A percentile compares a stretch with the other conserved stretches of the same genome.
These are phyloP conservation scores for Eristalis intricaria DNA, from an alignment of 2,888 invertebrate genomes.

Conservation along the genomic window DNA sequence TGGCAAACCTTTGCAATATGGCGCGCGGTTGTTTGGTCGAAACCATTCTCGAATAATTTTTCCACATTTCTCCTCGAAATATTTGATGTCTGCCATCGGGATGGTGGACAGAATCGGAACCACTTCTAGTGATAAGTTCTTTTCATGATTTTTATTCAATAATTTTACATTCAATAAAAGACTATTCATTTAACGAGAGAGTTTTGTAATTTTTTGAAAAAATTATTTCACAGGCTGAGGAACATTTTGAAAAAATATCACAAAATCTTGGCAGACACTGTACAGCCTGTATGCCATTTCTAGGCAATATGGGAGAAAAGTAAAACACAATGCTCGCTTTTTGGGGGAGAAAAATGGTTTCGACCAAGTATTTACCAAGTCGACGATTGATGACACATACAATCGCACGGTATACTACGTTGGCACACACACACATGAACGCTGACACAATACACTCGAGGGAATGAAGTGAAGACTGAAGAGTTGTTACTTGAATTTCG, in stretches of 20 bases:
- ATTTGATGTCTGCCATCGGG: slow-evolving; percentile 45
- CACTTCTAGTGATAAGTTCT: slow-evolving; percentile 9
- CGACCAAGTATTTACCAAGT: slow-evolving; percentile 69
- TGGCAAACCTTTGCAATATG: slow-evolving; percentile 80
- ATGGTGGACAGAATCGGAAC: slow-evolving; percentile 8
- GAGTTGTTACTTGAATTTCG: background rate
- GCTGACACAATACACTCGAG: slow-evolving; percentile 9
- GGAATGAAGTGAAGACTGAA: background rate
- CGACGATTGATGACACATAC: slow-evolving; percentile 52
- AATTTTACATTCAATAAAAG: background rate
- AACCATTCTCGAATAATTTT: slow-evolving; percentile 51
- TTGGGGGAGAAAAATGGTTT: slow-evolving; percentile 56
- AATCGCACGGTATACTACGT: slow-evolving; percentile 6
- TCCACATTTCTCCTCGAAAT: background rate
- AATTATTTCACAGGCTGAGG: background rate
- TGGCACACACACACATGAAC: background rate
- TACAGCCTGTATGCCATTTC: slow-evolving; percentile 5
- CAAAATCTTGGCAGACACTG: slow-evolving; percentile 50
- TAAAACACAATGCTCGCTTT: background rate
- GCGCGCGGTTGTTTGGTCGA: slow-evolving; percentile 78
- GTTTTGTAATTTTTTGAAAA: background rate
- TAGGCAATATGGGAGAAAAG: slow-evolving; percentile 49
- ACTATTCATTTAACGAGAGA: background rate
- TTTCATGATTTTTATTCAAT: background rate
- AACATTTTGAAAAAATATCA: slow-evolving; percentile 1